Base-by-base conservation (phyloP, 2,113 vertebrate species). In the Balaenoptera acutorostrata region DNA sequence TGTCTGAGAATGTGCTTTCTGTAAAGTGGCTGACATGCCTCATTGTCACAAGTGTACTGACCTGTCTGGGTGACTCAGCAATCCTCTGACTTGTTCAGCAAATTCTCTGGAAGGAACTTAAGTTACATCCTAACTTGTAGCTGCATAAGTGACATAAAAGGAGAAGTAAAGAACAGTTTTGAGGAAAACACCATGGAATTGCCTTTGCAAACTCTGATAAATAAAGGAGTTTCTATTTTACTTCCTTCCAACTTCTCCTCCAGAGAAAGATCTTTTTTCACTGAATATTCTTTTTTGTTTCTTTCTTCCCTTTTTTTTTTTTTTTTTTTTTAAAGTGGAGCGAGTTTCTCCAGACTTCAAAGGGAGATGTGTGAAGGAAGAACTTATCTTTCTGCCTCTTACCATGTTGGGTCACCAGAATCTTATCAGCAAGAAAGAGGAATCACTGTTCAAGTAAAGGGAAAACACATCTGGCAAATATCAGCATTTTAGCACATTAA, bases 381-480 rank as follows among this genome's bases (percentile, higher is more conserved):
- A 75, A 25, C 11, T 94, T 96, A 94, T 94, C 85, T 96, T 81
- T 94, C 57, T 94, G 69, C 64, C 39, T 93, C 41, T 96, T 90
- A 77, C 1, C 71, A 41, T 39, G 18, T 17, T 83, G 44, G 49
- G 52, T 83, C 69, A 61, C 66, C 23, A 59, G 71, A 46, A 33
- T 77, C 80, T 97, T 94, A 94, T 90, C 93, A 88, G 85, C 39
- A 88, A 90, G 90, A 71, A 95, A 83, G 84, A 91, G 57, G 92
- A 64, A 20, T 69, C 63, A 36, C 29, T 23, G 25, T 88, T 41
- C 8, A 52, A 14, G 18, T 41, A 59, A 64, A 41, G 86, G 59
- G 46, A 95, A 95, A 88, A 94, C 7, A 81, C 69, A 81, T 87
- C 90, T 95, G 96, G 96, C 78, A 97, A 88, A 90, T 6, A 63